Evolutionary conservation across 1,140 invertebrate genomes (phyloP).

Genomic region (Latrodectus geometricus): DNA sequence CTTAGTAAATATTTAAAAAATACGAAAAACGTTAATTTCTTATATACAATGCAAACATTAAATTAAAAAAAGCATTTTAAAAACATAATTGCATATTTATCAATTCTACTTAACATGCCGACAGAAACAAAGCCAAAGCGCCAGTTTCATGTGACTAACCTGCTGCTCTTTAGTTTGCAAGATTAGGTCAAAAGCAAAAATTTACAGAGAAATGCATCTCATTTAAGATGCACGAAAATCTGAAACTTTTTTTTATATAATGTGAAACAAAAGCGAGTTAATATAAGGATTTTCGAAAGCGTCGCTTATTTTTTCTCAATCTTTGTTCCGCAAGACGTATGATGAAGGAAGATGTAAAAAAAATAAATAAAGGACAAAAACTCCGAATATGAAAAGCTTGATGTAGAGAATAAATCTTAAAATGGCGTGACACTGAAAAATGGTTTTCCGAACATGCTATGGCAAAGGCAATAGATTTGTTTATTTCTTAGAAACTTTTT

Average conservation of each 20-base stretch:
- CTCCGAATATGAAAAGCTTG: background rate
- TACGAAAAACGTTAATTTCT: too few species aligned
- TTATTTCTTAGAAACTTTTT: background rate
- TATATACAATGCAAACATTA: too few species aligned
- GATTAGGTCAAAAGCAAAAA: background rate
- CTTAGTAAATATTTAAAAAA: too few species aligned
- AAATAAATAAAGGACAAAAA: background rate
- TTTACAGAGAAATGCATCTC: background rate
- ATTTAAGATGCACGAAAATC: background rate
- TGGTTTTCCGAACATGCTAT: slow-evolving; percentile 25
- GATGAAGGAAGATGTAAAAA: background rate
- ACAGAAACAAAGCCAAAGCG: too few species aligned
- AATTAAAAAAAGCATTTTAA: too few species aligned
- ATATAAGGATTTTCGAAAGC: background rate
- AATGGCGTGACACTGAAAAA: slow-evolving; percentile 49
- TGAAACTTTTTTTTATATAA: background rate
- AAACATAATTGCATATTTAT: too few species aligned
- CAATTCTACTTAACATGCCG: too few species aligned
- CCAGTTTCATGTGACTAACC: too few species aligned
- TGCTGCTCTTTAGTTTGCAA: background rate
- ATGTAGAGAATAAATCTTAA: slow-evolving; percentile 10
- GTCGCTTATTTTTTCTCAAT: background rate
- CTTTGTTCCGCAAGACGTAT: background rate
- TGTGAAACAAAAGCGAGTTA: background rate
- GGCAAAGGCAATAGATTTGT: slow-evolving; percentile 5